Evolutionary conservation across 2,888 invertebrate species (phyloP).

Genomic region (Volucella zonaria): DNA sequence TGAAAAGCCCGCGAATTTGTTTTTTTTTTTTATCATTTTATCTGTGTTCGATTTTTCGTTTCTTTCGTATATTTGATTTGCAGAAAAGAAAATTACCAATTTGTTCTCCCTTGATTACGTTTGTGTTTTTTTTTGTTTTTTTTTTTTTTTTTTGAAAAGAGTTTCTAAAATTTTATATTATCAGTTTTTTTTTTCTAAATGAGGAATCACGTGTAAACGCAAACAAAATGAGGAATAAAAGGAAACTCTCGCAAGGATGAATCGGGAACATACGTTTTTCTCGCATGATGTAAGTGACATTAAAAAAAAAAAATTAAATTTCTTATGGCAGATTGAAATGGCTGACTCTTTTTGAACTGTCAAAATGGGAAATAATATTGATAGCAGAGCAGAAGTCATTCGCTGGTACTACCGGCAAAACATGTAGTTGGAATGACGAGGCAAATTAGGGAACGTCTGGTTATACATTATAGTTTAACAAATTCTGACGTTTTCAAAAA

Average conservation of each 20-base stretch:
- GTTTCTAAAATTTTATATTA: slow-evolving; percentile 4
- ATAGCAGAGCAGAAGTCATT: too few species aligned
- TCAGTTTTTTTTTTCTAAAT: not conserved
- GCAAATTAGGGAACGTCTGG: too few species aligned
- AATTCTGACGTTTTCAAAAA: too few species aligned
- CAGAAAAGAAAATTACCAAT: slow-evolving; percentile 17
- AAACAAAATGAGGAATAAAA: slow-evolving; percentile 69
- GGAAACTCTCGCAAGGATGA: slow-evolving; percentile 68
- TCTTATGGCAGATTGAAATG: too few species aligned
- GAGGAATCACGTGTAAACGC: slow-evolving; percentile 59
- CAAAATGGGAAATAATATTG: too few species aligned
- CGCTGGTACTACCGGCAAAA: too few species aligned
- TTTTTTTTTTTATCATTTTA: slow-evolving; percentile 23
- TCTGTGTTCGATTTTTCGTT: slow-evolving; percentile 44
- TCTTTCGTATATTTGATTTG: slow-evolving; percentile 13
- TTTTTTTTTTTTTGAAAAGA: not conserved
- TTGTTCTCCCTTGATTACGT: slow-evolving; percentile 45
- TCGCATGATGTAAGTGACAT: slow-evolving; percentile 64
- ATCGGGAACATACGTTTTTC: slow-evolving; percentile 51
- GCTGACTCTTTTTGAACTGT: too few species aligned
- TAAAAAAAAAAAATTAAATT: too few species aligned
- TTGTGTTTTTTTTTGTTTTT: slow-evolving; percentile 52
- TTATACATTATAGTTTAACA: too few species aligned
- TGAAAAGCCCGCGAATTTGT: slow-evolving; percentile 53
- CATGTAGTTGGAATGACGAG: too few species aligned